Evolutionary conservation across 2,797 vertebrate species (phyloP).

Genomic region (Toxotes lorentzi): DNA sequence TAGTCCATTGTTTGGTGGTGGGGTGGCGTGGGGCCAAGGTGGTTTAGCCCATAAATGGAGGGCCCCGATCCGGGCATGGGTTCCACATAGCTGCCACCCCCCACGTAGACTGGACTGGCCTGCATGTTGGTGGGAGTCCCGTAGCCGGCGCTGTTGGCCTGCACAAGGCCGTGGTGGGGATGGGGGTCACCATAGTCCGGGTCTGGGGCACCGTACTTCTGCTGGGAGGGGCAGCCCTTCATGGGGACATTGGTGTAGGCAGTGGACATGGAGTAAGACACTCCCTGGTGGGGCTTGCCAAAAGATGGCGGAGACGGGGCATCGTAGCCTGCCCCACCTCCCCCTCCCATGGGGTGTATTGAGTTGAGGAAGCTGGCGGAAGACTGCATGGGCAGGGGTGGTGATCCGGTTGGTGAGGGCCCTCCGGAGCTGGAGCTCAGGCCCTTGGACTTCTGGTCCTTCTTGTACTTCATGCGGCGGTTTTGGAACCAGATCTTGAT

Average conservation of each 20-base stretch:
- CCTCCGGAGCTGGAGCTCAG: conserved; percentile 95
- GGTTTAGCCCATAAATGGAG: conserved; percentile 95
- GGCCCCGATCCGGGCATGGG: conserved; percentile 92
- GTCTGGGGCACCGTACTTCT: conserved; percentile 91
- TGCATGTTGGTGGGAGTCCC: conserved; percentile 89
- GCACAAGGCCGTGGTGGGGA: conserved; percentile 90
- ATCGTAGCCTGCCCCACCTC: conserved; percentile 88
- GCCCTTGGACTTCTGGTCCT: conserved; percentile 97
- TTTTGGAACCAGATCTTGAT: conserved; percentile 99
- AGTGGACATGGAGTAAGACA: conserved; percentile 92
- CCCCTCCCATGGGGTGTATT: conserved; percentile 92
- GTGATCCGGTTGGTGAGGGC: conserved; percentile 94
- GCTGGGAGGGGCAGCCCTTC: conserved; percentile 93
- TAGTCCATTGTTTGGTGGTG: conserved; percentile 96
- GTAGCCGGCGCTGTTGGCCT: conserved; percentile 90
- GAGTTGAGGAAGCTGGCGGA: conserved; percentile 94
- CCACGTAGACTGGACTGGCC: conserved; percentile 94
- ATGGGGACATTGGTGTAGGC: conserved; percentile 92
- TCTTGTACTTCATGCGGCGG: conserved; percentile 98
- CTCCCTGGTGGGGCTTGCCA: conserved; percentile 94
- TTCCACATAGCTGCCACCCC: conserved; percentile 92
- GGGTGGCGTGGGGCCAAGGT: conserved; percentile 92
- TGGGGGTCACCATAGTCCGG: conserved; percentile 90
- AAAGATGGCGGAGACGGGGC: conserved; percentile 95
- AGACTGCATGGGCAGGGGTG: conserved; percentile 94